Evolutionary conservation across 2,888 invertebrate genomes (phyloP).

Genomic region (Drymonia ruficornis): DNA sequence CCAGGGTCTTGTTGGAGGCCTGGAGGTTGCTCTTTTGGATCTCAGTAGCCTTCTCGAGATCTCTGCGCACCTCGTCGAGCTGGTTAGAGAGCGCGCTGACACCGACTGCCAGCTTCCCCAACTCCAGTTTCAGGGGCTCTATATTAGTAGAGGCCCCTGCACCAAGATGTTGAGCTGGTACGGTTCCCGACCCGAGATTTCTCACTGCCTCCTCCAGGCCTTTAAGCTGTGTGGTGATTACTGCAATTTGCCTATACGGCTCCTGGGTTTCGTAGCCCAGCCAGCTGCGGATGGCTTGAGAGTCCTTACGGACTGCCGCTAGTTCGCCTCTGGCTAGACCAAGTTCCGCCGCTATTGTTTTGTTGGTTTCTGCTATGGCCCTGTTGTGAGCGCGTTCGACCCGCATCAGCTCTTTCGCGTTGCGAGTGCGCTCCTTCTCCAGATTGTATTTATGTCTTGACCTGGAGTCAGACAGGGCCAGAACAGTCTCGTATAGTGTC

Average conservation of each 20-base stretch:
- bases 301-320: slow-evolving; percentile 1
- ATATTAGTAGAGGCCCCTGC: background rate
- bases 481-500: slow-evolving; percentile 20
- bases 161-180: too few species aligned
- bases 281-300: slow-evolving; percentile 10
- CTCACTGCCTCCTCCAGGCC: background rate
- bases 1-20: background rate
- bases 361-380: background rate
- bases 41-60: background rate
- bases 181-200: background rate
- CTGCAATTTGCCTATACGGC: slow-evolving; percentile 2
- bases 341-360: background rate
- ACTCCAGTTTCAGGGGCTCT: background rate
- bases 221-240: background rate
- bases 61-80: background rate
- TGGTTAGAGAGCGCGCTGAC: background rate
- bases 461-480: slow-evolving; percentile 29
- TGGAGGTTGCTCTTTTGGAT: background rate
- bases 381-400: slow-evolving; percentile 17
- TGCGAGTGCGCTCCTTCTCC: slow-evolving; percentile 22
- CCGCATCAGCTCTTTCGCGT: slow-evolving; percentile 14
- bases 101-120: background rate
- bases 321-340: slow-evolving; percentile 2
- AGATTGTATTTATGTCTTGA: slow-evolving; percentile 17
- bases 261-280: slow-evolving; percentile 12